A percentile compares a stretch with the other conserved stretches of the same genome.
Conservation (phyloP, 2,797 vertebrate genomes). For the Enteromius treurensis region DNA sequence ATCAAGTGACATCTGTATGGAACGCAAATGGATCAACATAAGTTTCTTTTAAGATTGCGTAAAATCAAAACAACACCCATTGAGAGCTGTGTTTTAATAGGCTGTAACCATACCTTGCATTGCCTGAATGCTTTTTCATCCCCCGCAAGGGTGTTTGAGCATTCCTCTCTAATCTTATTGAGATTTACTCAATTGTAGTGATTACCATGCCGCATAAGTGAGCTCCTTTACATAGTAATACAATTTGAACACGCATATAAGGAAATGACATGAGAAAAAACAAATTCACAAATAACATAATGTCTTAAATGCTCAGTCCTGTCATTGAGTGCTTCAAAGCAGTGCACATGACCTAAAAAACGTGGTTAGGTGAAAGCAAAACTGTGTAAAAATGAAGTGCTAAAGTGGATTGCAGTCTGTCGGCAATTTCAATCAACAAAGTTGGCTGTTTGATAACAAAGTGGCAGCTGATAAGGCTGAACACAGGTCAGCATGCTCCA, state of each 20-base stretch:
- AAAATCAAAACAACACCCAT: slow-evolving; percentile 35
- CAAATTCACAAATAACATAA: neutral
- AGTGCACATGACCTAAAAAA: slow-evolving; percentile 4
- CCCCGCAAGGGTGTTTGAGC: slow-evolving; percentile 20
- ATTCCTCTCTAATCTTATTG: slow-evolving; percentile 58
- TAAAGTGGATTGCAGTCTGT: slow-evolving; percentile 22
- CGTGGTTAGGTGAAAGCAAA: slow-evolving; percentile 13
- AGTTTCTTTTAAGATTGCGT: slow-evolving; percentile 31
- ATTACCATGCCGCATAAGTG: slow-evolving; percentile 34
- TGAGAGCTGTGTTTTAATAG: slow-evolving; percentile 38
- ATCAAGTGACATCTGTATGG: slow-evolving; percentile 42
- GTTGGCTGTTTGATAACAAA: slow-evolving; percentile 36
- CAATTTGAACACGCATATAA: neutral
- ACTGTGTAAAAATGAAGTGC: slow-evolving; percentile 5
- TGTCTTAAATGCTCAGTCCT: neutral
- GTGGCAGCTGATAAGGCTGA: slow-evolving; percentile 54
- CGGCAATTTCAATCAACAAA: slow-evolving; percentile 42
- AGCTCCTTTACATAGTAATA: slow-evolving; percentile 9
- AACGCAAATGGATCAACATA: slow-evolving; percentile 31
- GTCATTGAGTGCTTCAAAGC: neutral
- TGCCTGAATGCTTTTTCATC: slow-evolving; percentile 53
- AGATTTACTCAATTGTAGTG: slow-evolving; percentile 34
- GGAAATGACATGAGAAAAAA: slow-evolving; percentile 2
- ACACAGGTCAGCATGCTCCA: slow-evolving; percentile 59
- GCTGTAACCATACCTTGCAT: slow-evolving; percentile 52